Percentiles rank a stretch among this genome's conserved stretches.
These are phyloP conservation scores for Eumeta japonica DNA, from an alignment of 1,140 invertebrate genomes.

Conservation along the genomic window DNA sequence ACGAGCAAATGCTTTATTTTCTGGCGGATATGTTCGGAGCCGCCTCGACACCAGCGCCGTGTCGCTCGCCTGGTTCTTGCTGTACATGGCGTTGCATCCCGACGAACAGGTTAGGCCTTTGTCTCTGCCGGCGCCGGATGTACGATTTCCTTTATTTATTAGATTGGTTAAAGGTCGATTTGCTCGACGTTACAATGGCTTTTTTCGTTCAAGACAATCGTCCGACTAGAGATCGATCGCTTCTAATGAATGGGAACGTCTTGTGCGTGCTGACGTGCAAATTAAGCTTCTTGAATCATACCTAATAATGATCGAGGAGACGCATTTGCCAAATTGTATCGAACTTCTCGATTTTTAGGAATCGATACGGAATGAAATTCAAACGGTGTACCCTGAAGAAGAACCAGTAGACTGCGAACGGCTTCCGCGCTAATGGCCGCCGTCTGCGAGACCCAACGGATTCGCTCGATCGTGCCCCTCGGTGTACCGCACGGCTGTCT, in stretches of 20 bases:
- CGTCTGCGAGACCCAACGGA: constrained; percentile 73
- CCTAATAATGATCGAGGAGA: no score
- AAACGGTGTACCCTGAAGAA: constrained; percentile 31
- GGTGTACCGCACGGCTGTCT: constrained; percentile 79
- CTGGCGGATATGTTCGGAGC: constrained; percentile 86
- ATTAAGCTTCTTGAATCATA: no score
- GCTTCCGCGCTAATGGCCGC: constrained; percentile 43
- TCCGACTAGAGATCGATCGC: no score
- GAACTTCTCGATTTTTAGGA: no score
- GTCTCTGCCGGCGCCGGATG: no score
- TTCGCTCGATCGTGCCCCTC: constrained; percentile 75
- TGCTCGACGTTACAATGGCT: no score
- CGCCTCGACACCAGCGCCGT: constrained; percentile 85
- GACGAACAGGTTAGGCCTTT: constrained; percentile 70
- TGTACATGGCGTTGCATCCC: constrained; percentile 76
- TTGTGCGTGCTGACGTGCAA: no score
- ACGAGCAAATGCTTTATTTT: constrained; percentile 72
- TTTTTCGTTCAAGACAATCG: no score
- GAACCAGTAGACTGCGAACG: constrained; percentile 25
- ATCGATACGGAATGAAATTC: constrained; percentile 37
- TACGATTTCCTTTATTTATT: no score
- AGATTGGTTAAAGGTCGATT: no score
- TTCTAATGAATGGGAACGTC: no score
- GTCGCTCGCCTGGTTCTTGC: constrained; percentile 81
- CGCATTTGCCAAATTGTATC: no score